Evolutionary conservation across 23 tunicate genomes (phyloP), one percentile per base, ranked within the genome.

Genomic region (Phallusia fumigata): DNA sequence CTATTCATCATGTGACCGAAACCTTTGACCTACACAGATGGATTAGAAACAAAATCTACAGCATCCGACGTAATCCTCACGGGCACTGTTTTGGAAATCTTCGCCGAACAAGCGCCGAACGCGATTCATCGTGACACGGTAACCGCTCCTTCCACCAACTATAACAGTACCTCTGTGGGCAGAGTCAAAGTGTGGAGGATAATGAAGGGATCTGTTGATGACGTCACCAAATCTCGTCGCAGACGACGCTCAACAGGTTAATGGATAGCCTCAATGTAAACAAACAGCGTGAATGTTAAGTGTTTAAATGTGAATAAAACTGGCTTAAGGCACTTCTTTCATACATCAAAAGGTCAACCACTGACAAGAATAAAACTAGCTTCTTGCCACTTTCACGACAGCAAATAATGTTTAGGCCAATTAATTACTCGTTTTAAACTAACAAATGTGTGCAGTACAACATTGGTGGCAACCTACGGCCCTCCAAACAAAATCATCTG

Each of bases 121-220:
- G n/a, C 77, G 52, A 33, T 10, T 26, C 0, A 13, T 0, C 30
- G 19, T 74, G 22, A 26, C 30, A 81, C 49, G 18, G 18, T 36
- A 32, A 26, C 77, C 11, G 19, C 18, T 1, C 53, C 32, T 3
- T 31, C 33, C 32, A 13, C 32, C 30, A 24, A 32, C 50, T 31
- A 64, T 12, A 83, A 31, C 36, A 51, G 81, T 33, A 80, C 93
- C 21, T 52, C 80, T 28, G 52, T 80, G 28, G 93, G 80, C 32
- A 53, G 49, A 32, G 86, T 90, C 0, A 90, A 90, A 82, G 83
- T 85, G 0, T 90, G 95, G 89, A 33, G 85, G 31, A 89, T 90
- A 13, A 53, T 90, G 75, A 90, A 90, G 76, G 95, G 95, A 31
- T 90, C 95, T 0, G 30, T 90, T 5, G 86, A 85, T 21, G 85